Base-by-base conservation (phyloP, 2,113 vertebrate species). In the Lanius ludovicianus region DNA sequence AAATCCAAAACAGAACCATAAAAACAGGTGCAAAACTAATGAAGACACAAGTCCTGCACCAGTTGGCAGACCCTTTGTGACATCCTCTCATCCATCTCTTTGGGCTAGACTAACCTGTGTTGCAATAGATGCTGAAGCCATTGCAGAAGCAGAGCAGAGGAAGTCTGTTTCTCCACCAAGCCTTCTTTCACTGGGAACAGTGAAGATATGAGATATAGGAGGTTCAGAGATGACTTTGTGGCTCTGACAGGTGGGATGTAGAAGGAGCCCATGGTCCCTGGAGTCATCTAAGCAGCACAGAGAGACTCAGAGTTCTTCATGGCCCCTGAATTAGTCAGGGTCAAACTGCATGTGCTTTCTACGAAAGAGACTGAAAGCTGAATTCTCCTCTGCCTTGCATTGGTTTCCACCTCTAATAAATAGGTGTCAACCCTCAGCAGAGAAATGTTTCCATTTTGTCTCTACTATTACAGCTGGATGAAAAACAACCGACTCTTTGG, bases 101-200 rank as follows among this genome's bases (percentile, higher is more conserved):
- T 70, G 76, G 52, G n/a, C 20, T 64, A 30, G 31, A 35, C 24
- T 70, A 59, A 44, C 20, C 13, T 0, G 0, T 44, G 50, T 41
- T 56, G 57, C 15, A 47, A 3, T 7, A 64, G 39, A 17, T 80
- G 52, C 41, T 30, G 64, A 88, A 80, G 37, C n/a, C 44, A 6
- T 20, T 85, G 85, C 37, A 92, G 64, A 78, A 63, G 47, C 30
- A 70, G 63, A 83, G 37, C 15, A n/a, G 33, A 59, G 27, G 24
- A 47, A 76, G 10, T 16, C 25, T 64, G 1, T 84, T 65, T 82
- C 21, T 91, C 25, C 21, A 37, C 33, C 7, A 6, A 6, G 7
- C 3, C 1, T 87, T 59, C 44, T 44, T 71, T 64, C 35, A 25
- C 41, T 75, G 70, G 27, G 20, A 21, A n/a, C 0, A 0, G 37